Evolutionary conservation across 2,888 invertebrate species (phyloP), one percentile per base, ranked within the genome.

Genomic region (Laspeyria flexula): DNA sequence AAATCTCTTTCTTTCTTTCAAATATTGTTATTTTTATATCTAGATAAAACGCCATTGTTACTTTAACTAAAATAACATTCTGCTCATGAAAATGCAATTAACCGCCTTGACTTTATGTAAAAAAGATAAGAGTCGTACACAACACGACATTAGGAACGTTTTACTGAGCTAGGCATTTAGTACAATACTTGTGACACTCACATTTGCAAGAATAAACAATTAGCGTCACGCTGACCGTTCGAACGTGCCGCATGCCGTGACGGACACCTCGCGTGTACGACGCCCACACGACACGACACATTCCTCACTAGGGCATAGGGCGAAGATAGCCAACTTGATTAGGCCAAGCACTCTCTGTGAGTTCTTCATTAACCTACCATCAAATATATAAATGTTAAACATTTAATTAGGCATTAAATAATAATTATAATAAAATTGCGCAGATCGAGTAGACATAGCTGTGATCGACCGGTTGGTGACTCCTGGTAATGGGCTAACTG

Each of bases 131-230:
- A 25, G 25, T 25, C 18, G 18, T 18, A 18, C 18, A 18, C n/a
- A 21, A 21, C 3, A 5, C 9, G 25, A 25, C 25, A 25, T 25
- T 25, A 25, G 7, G 5, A 13, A 13, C 13, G 31, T 31, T 31
- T 6, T 15, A 31, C 13, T 9, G 31, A 3, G 4, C 11, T 31
- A n/a, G n/a, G n/a, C n/a, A 31, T 31, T 23, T 31, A 30, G 9
- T 45, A 35, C 13, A 37, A 15, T n/a, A 37, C 12, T 31, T 21
- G 23, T 10, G 27, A 35, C 43, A 37, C 12, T 6, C 12, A 52
- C 33, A 65, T 65, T 65, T 53, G 55, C 62, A 65, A 59, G 33
- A 55, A 65, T 52, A 65, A 44, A 21, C 52, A 34, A 65, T 65
- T 53, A 65, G 21, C 30, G 29, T 44, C 59, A 59, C 53, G 55